phyloP scores from a whole-genome alignment of 1,140 invertebrate genomes.

The Archivesica marissinica region DNA sequence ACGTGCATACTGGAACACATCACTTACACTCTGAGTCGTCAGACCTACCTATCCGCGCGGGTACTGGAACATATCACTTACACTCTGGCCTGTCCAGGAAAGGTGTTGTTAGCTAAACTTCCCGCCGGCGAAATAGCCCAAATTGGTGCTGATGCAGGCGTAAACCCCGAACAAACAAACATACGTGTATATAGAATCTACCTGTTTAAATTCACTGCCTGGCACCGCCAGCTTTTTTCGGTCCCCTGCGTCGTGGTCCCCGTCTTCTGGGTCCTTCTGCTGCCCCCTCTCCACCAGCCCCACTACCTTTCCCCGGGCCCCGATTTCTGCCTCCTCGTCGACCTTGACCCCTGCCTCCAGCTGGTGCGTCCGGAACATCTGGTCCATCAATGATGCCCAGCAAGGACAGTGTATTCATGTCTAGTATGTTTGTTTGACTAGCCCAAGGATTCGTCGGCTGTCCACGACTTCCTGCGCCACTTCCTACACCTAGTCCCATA shows the following conservation, averaged over 20 bases:
- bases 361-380: background rate
- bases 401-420: background rate
- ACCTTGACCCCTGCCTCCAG: background rate
- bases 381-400: background rate
- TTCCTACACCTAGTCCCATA: background rate
- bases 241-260: background rate
- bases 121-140: too few species aligned
- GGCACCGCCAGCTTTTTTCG: background rate
- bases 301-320: background rate
- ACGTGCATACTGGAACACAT: too few species aligned
- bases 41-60: too few species aligned
- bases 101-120: too few species aligned
- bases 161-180: too few species aligned
- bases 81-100: too few species aligned
- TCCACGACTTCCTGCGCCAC: background rate
- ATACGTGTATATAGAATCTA: too few species aligned
- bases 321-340: background rate
- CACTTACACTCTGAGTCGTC: too few species aligned
- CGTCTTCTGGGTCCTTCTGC: background rate
- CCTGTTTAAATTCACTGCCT: background rate
- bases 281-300: background rate
- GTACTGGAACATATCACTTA: too few species aligned
- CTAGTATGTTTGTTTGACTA: background rate
- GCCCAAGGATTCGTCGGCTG: background rate
- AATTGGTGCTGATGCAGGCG: too few species aligned